A percentile compares a stretch with the other conserved stretches of the same genome.
phyloP scores from a whole-genome alignment of 1,140 invertebrate species.

The Teleogryllus occipitalis region DNA sequence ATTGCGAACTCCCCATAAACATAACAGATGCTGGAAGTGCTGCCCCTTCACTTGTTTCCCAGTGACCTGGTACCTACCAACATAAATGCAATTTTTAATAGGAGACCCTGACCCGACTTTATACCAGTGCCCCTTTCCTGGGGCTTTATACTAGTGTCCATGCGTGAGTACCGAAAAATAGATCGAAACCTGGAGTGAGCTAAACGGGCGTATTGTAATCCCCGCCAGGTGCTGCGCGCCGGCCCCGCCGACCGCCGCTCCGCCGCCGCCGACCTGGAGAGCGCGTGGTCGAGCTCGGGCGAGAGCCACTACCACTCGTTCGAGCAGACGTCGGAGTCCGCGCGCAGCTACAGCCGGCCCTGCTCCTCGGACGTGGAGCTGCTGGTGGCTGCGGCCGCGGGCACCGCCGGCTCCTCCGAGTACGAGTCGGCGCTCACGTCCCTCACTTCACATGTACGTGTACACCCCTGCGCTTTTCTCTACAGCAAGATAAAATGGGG shows the following conservation, averaged over 20 bases:
- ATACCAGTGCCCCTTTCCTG: too few relatives aligned
- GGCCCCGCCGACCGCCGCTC: conserved; percentile 48
- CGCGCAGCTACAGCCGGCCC: conserved; percentile 63
- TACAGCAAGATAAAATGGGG: too few relatives aligned
- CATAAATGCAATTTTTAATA: too few relatives aligned
- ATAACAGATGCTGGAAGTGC: too few relatives aligned
- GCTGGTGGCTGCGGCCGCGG: conserved; percentile 43
- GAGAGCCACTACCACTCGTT: conserved; percentile 85
- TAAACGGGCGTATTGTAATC: too few relatives aligned
- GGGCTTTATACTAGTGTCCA: too few relatives aligned
- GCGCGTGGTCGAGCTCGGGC: conserved; percentile 71
- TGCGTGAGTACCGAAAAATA: too few relatives aligned
- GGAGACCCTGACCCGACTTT: too few relatives aligned
- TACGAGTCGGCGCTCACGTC: conserved; percentile 81
- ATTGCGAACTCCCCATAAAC: too few relatives aligned
- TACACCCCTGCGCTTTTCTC: too few relatives aligned
- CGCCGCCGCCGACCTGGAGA: conserved; percentile 55
- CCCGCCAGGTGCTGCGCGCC: conserved; percentile 2
- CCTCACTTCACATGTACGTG: background rate
- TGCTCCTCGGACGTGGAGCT: conserved; percentile 82
- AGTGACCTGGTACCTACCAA: too few relatives aligned
- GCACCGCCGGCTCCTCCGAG: conserved; percentile 56
- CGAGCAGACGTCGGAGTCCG: conserved; percentile 56
- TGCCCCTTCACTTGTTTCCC: too few relatives aligned
- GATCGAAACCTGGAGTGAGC: background rate